phyloP scores from a whole-genome alignment of 2,113 vertebrate genomes.

The Lepus americanus region DNA sequence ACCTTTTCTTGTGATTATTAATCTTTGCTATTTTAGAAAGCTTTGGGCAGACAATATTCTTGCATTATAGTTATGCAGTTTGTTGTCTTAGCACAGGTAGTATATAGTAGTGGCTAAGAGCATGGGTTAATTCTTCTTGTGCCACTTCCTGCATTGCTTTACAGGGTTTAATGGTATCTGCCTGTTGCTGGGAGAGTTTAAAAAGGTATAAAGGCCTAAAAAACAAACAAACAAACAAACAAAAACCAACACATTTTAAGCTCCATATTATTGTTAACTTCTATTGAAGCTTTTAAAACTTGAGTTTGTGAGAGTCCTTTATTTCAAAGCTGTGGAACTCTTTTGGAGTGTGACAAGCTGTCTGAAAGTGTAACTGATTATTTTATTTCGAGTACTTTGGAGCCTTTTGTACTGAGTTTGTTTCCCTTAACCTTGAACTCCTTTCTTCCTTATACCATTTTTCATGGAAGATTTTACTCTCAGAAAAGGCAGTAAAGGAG shows the following conservation, averaged over 20 bases:
- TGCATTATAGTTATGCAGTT: background rate
- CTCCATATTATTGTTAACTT: background rate
- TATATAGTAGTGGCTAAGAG: background rate
- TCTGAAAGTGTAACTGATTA: background rate
- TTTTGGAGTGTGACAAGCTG: background rate
- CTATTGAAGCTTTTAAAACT: constrained; percentile 4
- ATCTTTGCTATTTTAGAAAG: background rate
- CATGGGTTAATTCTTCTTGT: background rate
- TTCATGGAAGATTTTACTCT: constrained; percentile 35
- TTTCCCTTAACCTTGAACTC: constrained; percentile 35
- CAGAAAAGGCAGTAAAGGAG: constrained; percentile 23
- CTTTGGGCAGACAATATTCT: background rate
- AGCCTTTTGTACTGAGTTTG: background rate
- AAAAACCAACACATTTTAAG: background rate
- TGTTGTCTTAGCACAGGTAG: background rate
- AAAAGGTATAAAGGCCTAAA: constrained; percentile 7
- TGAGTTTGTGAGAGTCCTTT: constrained; percentile 33
- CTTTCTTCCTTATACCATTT: background rate
- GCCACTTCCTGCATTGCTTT: background rate
- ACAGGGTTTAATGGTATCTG: background rate
- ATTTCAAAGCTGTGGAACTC: background rate
- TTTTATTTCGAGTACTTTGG: constrained; percentile 11
- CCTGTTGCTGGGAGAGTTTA: background rate
- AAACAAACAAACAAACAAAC: background rate
- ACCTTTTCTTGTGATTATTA: background rate